A percentile compares a stretch with the other conserved stretches of the same genome.
Conservation (phyloP, 2,888 invertebrate species). For the Hydropsyche betteni region DNA sequence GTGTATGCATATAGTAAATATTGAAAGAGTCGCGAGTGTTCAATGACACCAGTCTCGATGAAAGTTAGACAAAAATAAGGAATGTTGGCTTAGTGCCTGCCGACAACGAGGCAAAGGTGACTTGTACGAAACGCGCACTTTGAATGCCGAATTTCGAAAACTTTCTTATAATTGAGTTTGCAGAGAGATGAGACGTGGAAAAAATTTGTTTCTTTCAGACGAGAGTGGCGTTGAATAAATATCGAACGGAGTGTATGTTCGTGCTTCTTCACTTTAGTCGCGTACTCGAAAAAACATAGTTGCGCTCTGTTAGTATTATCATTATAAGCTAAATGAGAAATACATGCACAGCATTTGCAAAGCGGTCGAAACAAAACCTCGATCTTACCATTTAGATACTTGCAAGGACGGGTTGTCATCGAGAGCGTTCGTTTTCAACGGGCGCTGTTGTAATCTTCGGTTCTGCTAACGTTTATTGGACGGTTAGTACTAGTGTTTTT, state of each 20-base stretch:
- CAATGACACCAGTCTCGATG: neutral
- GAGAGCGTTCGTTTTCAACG: neutral
- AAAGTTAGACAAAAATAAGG: constrained; percentile 9
- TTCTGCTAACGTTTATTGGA: constrained; percentile 24
- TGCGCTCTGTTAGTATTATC: too few relatives aligned
- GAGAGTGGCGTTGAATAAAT: too few relatives aligned
- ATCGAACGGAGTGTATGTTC: too few relatives aligned
- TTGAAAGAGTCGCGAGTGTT: constrained; percentile 2
- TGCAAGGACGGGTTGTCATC: constrained; percentile 8
- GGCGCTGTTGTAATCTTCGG: constrained; percentile 4
- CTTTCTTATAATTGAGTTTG: too few relatives aligned
- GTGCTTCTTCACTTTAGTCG: too few relatives aligned
- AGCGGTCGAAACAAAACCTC: constrained; percentile 13
- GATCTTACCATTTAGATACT: constrained; percentile 9
- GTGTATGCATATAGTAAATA: constrained; percentile 1
- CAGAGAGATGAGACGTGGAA: too few relatives aligned
- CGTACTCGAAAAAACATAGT: too few relatives aligned
- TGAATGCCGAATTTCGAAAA: too few relatives aligned
- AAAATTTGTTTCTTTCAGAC: too few relatives aligned
- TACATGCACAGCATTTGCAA: too few relatives aligned
- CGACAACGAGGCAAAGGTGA: neutral
- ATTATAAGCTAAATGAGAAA: too few relatives aligned
- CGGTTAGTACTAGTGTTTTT: neutral
- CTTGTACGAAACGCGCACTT: too few relatives aligned
- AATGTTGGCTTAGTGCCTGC: constrained; percentile 9